phyloP scores from a whole-genome alignment of 1,140 invertebrate genomes.

The Drosophila malerkotliana region DNA sequence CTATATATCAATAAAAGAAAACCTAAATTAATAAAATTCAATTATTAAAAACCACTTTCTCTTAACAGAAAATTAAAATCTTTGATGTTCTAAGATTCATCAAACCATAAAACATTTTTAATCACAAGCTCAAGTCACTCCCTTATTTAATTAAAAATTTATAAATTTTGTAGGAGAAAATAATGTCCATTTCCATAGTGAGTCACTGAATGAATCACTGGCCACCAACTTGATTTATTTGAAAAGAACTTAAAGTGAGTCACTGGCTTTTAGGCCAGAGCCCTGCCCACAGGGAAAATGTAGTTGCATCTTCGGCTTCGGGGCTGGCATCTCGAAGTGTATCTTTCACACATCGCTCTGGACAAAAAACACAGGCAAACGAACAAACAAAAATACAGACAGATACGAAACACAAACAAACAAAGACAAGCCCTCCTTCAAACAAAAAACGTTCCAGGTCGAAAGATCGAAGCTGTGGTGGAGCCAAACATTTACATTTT shows the following conservation, averaged over 20 bases:
- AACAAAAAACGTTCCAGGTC: neutral
- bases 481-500: conserved; percentile 56
- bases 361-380: conserved; percentile 26
- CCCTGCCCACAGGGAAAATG: conserved; percentile 16
- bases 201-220: conserved; percentile 25
- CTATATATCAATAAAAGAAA: too few relatives aligned
- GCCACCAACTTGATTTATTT: conserved; percentile 18
- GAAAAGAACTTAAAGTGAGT: conserved; percentile 7
- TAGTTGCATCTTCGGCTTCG: conserved; percentile 11
- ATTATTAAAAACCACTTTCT: neutral
- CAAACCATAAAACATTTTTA: neutral
- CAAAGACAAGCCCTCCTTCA: neutral
- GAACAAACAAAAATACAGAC: conserved; percentile 20
- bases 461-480: conserved; percentile 35
- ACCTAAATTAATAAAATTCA: too few relatives aligned
- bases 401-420: conserved; percentile 5
- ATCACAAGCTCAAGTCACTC: neutral
- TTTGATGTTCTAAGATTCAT: neutral
- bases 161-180: neutral
- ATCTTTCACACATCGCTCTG: conserved; percentile 46
- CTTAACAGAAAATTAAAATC: neutral
- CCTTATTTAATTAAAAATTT: neutral
- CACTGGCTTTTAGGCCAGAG: conserved; percentile 16
- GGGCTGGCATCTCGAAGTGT: conserved; percentile 41
- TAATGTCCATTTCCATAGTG: too few relatives aligned